These are phyloP conservation scores for Cryptocheilus praepositus DNA, from an alignment of 2,888 invertebrate species.

Conservation along the genomic window DNA sequence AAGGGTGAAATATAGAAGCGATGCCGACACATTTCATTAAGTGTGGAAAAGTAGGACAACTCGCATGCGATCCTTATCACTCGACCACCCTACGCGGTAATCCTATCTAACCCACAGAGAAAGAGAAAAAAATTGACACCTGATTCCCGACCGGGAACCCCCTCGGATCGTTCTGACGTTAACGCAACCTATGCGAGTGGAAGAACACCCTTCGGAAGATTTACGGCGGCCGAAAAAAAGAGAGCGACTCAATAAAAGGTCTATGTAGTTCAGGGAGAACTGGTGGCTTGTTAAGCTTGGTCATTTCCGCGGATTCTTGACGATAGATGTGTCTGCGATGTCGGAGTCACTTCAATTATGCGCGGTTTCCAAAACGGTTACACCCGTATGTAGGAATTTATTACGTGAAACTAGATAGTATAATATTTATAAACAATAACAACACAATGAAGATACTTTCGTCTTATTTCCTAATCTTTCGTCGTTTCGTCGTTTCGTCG, in stretches of 20 bases:
- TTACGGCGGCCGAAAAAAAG: neutral
- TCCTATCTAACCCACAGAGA: no score
- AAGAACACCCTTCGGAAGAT: neutral
- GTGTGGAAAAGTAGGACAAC: no score
- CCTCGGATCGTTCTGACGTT: neutral
- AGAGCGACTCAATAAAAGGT: constrained; percentile 23
- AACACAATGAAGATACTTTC: no score
- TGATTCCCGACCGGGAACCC: neutral
- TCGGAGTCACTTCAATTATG: constrained; percentile 1
- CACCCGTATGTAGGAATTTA: neutral
- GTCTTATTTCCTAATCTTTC: no score
- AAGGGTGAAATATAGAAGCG: no score
- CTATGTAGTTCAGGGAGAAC: constrained; percentile 45
- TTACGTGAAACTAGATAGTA: no score
- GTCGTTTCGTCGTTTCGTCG: no score
- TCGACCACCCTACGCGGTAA: no score
- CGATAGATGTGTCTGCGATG: constrained; percentile 8
- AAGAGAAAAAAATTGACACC: neutral
- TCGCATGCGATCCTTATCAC: no score
- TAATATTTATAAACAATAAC: no score
- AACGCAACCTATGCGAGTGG: neutral
- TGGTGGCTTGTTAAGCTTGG: constrained; percentile 30
- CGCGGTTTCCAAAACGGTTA: neutral
- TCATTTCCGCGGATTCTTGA: constrained; percentile 13
- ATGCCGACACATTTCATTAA: no score